A percentile compares a stretch with the other conserved stretches of the same genome.
Evolutionary conservation across 1,140 invertebrate species (phyloP).

Genomic region (Diachasmimorpha longicaudata): DNA sequence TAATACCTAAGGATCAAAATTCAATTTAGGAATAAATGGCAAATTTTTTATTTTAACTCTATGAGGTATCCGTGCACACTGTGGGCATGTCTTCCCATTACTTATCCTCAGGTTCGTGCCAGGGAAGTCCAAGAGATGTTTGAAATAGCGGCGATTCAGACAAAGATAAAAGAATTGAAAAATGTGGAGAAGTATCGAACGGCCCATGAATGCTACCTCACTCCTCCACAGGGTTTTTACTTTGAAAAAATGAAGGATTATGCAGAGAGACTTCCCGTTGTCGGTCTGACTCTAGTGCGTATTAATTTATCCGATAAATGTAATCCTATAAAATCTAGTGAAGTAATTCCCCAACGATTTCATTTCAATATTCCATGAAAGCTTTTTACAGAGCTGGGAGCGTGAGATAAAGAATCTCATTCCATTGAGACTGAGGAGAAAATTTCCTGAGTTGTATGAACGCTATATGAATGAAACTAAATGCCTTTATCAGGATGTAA

Average conservation of each 20-base stretch:
- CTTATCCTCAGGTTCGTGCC: constrained; percentile 19
- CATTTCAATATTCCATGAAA: background rate
- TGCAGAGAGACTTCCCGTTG: constrained; percentile 33
- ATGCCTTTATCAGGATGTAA: constrained; percentile 57
- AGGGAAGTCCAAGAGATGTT: constrained; percentile 27
- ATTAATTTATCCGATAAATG: background rate
- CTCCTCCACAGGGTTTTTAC: constrained; percentile 24
- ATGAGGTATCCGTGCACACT: too few relatives aligned
- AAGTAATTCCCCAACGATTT: background rate
- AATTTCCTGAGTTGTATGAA: constrained; percentile 55
- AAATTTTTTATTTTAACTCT: too few relatives aligned
- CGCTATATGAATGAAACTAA: constrained; percentile 61
- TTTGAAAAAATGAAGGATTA: constrained; percentile 40
- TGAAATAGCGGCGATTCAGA: constrained; percentile 23
- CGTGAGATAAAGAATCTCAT: constrained; percentile 59
- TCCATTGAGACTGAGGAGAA: constrained; percentile 49
- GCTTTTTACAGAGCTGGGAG: constrained; percentile 57
- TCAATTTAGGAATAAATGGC: background rate
- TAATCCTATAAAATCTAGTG: background rate
- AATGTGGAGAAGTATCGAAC: constrained; percentile 16
- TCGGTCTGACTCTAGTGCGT: constrained; percentile 38
- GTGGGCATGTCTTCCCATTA: background rate
- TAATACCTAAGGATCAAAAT: too few relatives aligned
- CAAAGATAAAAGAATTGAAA: constrained; percentile 24
- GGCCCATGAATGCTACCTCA: constrained; percentile 25